Conservation (phyloP, 2,113 vertebrate species). For the Egretta garzetta region DNA sequence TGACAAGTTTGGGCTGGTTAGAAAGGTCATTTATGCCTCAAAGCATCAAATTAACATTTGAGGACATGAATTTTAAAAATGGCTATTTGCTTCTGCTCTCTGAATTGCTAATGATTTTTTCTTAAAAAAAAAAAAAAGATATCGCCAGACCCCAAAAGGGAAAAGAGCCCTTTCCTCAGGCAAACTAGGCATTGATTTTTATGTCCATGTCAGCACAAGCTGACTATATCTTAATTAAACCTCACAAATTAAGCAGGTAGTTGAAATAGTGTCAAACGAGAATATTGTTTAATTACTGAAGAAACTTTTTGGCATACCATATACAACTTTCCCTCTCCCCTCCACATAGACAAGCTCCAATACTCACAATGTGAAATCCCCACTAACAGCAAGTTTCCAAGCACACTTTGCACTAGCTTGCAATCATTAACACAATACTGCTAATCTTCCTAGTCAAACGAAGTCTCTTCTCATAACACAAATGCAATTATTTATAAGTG, state of each 20-base stretch:
- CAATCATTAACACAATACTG: neutral
- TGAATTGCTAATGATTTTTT: conserved; percentile 64
- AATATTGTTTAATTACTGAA: neutral
- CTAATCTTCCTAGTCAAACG: neutral
- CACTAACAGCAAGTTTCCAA: neutral
- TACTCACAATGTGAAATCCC: neutral
- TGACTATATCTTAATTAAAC: conserved; percentile 42
- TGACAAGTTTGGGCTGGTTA: conserved; percentile 72
- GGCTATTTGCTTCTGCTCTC: conserved; percentile 67
- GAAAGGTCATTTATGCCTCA: conserved; percentile 79
- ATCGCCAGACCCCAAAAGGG: neutral
- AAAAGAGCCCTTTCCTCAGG: conserved; percentile 1
- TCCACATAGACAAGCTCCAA: neutral
- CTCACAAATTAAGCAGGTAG: conserved; percentile 20
- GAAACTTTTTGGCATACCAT: neutral
- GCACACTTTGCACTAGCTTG: neutral
- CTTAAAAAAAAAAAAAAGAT: neutral
- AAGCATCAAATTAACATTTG: conserved; percentile 81
- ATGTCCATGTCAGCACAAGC: neutral
- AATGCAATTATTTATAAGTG: neutral
- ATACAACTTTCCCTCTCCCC: neutral
- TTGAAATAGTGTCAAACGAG: conserved; percentile 9
- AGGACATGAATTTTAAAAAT: conserved; percentile 78
- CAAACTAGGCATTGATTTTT: conserved; percentile 53
- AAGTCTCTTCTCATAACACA: neutral